Evolutionary conservation across 2,113 vertebrate genomes (phyloP), one percentile per base, ranked within the genome.

Genomic region (Myotis yumanensis): DNA sequence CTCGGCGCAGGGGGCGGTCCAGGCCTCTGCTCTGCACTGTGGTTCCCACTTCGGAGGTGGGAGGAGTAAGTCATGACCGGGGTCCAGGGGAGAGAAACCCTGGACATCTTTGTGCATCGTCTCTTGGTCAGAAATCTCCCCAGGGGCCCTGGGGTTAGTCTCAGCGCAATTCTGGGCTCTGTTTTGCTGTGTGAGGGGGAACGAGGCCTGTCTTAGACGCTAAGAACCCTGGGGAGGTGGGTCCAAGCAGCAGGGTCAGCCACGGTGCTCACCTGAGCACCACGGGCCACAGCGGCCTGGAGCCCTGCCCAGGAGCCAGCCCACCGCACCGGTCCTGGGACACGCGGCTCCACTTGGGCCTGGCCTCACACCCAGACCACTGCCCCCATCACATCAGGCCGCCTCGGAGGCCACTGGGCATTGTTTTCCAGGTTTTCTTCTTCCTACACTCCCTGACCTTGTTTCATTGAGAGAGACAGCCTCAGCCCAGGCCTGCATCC

Each of bases 291-390:
- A 66, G 1, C 37, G 6, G 48, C 51, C 51, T 32, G 6, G 32
- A 25, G 30, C 11, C 0, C 3, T 1, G 2, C 37, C 1, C 17
- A 16, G 18, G 32, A 59, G 7, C 15, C 9, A n/a, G 10, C 28
- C 18, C 4, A 1, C 16, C 46, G 14, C 23, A 25, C 12, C 4
- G 1, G 11, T 51, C 23, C 10, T 0, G 0, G 37, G n/a, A 30
- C 12, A 23, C 25, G 28, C 22, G 4, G 48, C 15, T 43, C 57
- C 37, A 17, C 14, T 6, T 4, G 6, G 0, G 25, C 0, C 54
- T 48, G 18, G 17, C 22, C 25, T 12, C 10, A 71, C 10, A 1
- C 16, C 64, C 20, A n/a, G 89, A 14, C 57, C 23, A 6, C 0
- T 15, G 8, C 9, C 9, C 35, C 43, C 11, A 25, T 16, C 28